Evolutionary conservation across 2,797 vertebrate species (phyloP).

Genomic region (Cirrhinus molitorella): DNA sequence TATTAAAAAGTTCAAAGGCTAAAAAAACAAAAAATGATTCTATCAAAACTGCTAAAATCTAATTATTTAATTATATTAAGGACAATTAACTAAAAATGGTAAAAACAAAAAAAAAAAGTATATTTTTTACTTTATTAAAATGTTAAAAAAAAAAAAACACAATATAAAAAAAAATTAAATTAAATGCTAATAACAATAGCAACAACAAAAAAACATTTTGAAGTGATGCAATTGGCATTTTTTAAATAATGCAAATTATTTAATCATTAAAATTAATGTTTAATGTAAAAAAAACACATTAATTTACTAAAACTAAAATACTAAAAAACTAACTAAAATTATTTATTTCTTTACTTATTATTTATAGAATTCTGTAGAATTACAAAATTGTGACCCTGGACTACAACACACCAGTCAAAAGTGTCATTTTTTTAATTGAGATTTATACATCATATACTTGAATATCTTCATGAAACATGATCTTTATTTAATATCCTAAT

Average conservation of each 20-base stretch:
- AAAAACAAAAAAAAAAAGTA: no score
- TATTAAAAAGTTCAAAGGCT: not conserved
- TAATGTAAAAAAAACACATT: not conserved
- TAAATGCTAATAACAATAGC: not conserved
- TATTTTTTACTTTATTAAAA: no score
- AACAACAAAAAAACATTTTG: not conserved
- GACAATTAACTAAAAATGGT: not conserved
- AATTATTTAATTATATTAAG: not conserved
- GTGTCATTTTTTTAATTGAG: no score
- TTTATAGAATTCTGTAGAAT: not conserved
- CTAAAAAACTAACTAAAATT: not conserved
- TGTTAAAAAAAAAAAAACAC: no score
- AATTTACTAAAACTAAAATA: not conserved
- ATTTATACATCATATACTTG: no score
- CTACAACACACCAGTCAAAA: no score
- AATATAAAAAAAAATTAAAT: no score
- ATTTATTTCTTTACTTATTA: not conserved
- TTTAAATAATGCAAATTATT: not conserved
- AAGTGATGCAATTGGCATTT: no score
- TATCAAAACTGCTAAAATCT: not conserved
- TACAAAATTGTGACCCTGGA: not conserved
- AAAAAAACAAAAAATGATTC: not conserved
- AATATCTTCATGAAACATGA: no score
- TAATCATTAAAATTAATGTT: not conserved
- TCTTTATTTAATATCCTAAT: no score